These are phyloP conservation scores for Chondrilla cf. caribensis DNA, from an alignment of 37 sponge, comb jelly and placozoan genomes.

Conservation along the genomic window DNA sequence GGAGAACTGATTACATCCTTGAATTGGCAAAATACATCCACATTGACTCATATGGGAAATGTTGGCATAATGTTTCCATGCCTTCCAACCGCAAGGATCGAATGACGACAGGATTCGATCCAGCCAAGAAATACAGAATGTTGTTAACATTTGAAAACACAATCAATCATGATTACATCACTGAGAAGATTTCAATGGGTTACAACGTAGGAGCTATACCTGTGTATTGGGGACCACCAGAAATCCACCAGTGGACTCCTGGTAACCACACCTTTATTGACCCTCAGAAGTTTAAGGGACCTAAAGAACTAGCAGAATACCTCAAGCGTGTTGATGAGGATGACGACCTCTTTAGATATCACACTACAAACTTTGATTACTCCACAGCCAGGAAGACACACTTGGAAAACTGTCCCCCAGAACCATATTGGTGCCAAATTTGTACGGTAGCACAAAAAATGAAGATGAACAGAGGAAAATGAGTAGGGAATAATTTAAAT, in stretches of 20 bases:
- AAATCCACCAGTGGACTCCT: not conserved
- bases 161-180: not conserved
- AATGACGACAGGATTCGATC: not conserved
- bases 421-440: not conserved
- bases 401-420: not conserved
- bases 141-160: slow-evolving; percentile 1
- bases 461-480: too few species aligned
- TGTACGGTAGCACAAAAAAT: not conserved
- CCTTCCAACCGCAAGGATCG: not conserved
- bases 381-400: not conserved
- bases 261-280: slow-evolving; percentile 7
- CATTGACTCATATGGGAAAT: slow-evolving; percentile 1
- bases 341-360: not conserved
- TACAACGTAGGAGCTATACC: not conserved
- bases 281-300: not conserved
- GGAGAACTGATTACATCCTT: not conserved
- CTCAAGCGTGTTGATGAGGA: not conserved
- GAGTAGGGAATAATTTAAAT: too few species aligned
- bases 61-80: not conserved
- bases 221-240: slow-evolving; percentile 5
- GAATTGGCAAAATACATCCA: not conserved
- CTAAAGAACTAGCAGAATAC: not conserved
- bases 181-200: not conserved
- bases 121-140: slow-evolving; percentile 1
- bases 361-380: slow-evolving; percentile 12